A percentile compares a stretch with the other conserved stretches of the same genome.
Evolutionary conservation across 2,888 invertebrate species (phyloP).

Genomic region (Eupithecia inturbata): DNA sequence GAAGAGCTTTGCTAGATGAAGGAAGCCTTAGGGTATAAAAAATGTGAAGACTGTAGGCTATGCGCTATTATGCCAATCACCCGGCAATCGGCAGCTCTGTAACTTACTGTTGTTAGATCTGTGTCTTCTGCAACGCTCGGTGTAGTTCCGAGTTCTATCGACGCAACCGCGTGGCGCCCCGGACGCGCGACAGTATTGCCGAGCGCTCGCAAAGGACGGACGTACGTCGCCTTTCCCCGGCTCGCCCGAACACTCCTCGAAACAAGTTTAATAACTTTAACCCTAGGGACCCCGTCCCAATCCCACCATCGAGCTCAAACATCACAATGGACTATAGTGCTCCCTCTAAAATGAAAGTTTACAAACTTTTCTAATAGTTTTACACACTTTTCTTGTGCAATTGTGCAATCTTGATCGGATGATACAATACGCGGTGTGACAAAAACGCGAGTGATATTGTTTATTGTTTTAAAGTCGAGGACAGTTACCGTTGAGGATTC

Average conservation of each 20-base stretch:
- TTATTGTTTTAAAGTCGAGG: slow-evolving; percentile 69
- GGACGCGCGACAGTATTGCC: slow-evolving; percentile 69
- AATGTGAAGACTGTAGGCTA: neutral
- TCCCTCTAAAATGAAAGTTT: slow-evolving; percentile 55
- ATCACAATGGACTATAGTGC: slow-evolving; percentile 69
- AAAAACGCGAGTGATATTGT: slow-evolving; percentile 75
- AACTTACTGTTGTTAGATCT: slow-evolving; percentile 28
- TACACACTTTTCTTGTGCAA: slow-evolving; percentile 67
- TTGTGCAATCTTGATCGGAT: slow-evolving; percentile 74
- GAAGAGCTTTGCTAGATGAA: neutral
- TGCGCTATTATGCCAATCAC: neutral
- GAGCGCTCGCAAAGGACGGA: slow-evolving; percentile 65
- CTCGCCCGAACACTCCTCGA: slow-evolving; percentile 61
- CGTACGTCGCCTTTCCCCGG: slow-evolving; percentile 57
- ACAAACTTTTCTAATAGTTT: slow-evolving; percentile 58
- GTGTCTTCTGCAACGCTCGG: slow-evolving; percentile 54
- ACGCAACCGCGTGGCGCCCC: slow-evolving; percentile 63
- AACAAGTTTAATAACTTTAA: slow-evolving; percentile 72
- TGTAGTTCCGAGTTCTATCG: slow-evolving; percentile 67
- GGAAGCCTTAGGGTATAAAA: neutral
- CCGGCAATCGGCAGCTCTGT: neutral
- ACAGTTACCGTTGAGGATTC: slow-evolving; percentile 63
- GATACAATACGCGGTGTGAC: slow-evolving; percentile 61
- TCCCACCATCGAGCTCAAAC: slow-evolving; percentile 44
- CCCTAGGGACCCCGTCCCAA: slow-evolving; percentile 48